Conservation (phyloP, 2,797 vertebrate genomes). For the Urocyon cinereoargenteus region DNA sequence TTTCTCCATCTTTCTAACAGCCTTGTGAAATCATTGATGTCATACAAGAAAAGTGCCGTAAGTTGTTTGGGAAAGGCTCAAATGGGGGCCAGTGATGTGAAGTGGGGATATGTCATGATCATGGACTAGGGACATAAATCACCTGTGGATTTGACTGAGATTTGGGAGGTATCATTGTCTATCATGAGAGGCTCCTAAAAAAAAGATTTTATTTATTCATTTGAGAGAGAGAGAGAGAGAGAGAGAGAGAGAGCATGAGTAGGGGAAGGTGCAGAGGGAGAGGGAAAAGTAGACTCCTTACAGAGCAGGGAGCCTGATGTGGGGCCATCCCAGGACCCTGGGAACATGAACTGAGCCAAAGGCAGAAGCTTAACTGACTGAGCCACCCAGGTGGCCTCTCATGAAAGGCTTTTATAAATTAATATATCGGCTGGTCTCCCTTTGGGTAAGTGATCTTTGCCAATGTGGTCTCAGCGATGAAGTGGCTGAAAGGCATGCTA, state of each 20-base stretch:
- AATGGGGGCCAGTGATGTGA: not conserved
- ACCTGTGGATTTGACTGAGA: not conserved
- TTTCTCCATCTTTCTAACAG: constrained; percentile 83
- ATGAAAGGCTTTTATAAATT: not conserved
- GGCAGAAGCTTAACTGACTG: too few relatives aligned
- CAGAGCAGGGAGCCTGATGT: too few relatives aligned
- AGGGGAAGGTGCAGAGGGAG: too few relatives aligned
- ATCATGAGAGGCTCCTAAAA: not conserved
- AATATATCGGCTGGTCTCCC: too few relatives aligned
- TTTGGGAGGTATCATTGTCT: not conserved
- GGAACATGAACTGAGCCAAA: too few relatives aligned
- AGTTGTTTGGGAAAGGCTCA: constrained; percentile 78
- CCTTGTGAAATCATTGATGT: constrained; percentile 93
- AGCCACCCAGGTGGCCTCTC: not conserved
- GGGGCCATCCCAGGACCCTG: too few relatives aligned
- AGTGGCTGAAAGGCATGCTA: not conserved
- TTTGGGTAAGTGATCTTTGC: not conserved
- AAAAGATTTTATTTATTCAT: too few relatives aligned
- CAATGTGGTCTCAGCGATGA: not conserved
- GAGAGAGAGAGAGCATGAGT: too few relatives aligned
- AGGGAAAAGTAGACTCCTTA: too few relatives aligned
- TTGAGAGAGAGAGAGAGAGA: too few relatives aligned
- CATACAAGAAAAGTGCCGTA: constrained; percentile 92
- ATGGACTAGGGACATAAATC: not conserved
- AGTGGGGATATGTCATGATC: not conserved